phyloP scores from a whole-genome alignment of 2,888 invertebrate species.

The Opisthograptis luteolata region DNA sequence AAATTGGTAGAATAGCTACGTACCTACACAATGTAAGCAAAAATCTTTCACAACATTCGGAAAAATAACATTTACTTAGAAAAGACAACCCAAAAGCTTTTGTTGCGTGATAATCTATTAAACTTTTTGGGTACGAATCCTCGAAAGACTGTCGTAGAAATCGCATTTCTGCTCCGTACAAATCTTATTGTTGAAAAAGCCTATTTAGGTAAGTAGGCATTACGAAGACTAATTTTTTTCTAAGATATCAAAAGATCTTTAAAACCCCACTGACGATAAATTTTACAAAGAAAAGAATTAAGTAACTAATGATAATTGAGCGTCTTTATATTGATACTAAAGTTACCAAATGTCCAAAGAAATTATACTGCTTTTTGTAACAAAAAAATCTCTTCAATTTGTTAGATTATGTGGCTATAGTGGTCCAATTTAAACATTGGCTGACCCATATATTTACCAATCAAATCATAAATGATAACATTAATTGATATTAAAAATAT shows the following conservation, averaged over 20 bases:
- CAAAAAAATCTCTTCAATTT: no score
- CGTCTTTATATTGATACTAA: no score
- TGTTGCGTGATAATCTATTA: conserved; percentile 41
- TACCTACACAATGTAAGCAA: neutral
- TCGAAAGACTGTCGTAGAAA: conserved; percentile 33
- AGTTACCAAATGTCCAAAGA: no score
- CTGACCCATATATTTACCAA: no score
- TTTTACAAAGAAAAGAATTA: no score
- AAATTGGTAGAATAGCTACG: neutral
- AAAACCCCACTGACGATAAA: conserved; percentile 21
- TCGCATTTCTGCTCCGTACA: conserved; percentile 34
- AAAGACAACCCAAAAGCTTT: conserved; percentile 33
- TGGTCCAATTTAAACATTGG: no score
- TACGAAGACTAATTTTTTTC: conserved; percentile 29
- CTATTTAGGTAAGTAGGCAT: conserved; percentile 28
- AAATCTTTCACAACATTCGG: conserved; percentile 20
- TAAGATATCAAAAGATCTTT: conserved; percentile 26
- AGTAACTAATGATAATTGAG: no score
- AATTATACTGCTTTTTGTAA: no score
- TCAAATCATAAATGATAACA: no score
- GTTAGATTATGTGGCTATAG: no score
- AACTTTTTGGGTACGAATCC: conserved; percentile 38
- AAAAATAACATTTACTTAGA: conserved; percentile 32
- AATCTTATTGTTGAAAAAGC: conserved; percentile 31
- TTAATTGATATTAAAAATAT: no score